Percentiles rank a stretch among this genome's conserved stretches.
These are phyloP conservation scores for Tortricodes alternella DNA, from an alignment of 2,888 invertebrate genomes.

Conservation along the genomic window DNA sequence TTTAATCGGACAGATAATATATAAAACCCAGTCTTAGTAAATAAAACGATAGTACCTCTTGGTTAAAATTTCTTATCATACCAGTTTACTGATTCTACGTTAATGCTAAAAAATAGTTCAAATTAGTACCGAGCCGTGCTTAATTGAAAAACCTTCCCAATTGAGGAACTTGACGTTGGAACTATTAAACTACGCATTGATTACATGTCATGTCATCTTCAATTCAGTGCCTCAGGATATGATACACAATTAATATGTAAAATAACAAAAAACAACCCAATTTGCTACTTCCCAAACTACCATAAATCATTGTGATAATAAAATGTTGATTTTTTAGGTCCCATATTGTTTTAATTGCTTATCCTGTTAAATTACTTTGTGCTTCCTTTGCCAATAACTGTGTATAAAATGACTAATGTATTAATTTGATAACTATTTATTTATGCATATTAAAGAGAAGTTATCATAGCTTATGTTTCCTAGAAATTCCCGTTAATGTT, in stretches of 20 bases:
- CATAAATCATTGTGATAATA: conserved; percentile 15
- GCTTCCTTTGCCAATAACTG: neutral
- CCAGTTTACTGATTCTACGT: too few relatives aligned
- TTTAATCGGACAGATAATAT: too few relatives aligned
- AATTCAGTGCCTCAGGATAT: conserved; percentile 12
- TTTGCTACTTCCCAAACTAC: neutral
- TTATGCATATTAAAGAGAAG: conserved; percentile 6
- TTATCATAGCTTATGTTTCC: neutral
- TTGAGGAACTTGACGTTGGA: too few relatives aligned
- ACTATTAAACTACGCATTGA: too few relatives aligned
- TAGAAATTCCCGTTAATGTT: conserved; percentile 3
- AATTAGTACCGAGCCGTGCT: too few relatives aligned
- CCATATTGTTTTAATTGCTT: conserved; percentile 2
- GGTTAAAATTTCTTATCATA: too few relatives aligned
- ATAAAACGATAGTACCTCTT: too few relatives aligned
- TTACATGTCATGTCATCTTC: conserved; percentile 3
- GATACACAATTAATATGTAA: conserved; percentile 21
- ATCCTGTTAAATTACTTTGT: conserved; percentile 7
- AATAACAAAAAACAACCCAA: conserved; percentile 14
- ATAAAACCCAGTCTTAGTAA: too few relatives aligned
- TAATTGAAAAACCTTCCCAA: too few relatives aligned
- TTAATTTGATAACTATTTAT: neutral
- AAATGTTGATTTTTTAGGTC: conserved; percentile 10
- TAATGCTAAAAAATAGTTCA: too few relatives aligned
- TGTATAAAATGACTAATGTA: neutral